These are phyloP conservation scores for Uromys caudimaculatus DNA, from an alignment of 2,797 vertebrate species.

Conservation along the genomic window DNA sequence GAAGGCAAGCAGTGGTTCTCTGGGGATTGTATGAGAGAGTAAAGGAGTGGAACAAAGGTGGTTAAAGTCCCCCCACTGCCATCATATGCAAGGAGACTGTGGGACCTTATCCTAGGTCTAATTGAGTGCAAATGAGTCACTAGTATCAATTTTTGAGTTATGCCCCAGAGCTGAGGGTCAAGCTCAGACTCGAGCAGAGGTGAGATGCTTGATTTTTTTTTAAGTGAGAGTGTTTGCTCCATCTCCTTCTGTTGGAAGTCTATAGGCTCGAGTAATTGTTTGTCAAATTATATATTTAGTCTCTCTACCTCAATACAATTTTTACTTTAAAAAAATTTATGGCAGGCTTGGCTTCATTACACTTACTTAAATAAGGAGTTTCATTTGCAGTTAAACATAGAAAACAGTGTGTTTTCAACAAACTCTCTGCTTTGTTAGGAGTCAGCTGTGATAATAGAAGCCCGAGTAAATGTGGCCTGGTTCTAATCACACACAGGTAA, in stretches of 20 bases:
- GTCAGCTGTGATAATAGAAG: background rate
- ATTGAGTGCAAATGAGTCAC: slow-evolving; percentile 87
- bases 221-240: slow-evolving; percentile 19
- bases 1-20: slow-evolving; percentile 78
- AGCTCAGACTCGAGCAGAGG: slow-evolving; percentile 76
- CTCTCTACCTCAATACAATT: slow-evolving; percentile 40
- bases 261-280: slow-evolving; percentile 74
- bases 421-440: background rate
- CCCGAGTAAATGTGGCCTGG: background rate
- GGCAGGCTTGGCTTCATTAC: slow-evolving; percentile 42
- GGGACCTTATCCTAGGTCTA: slow-evolving; percentile 85
- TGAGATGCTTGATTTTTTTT: slow-evolving; percentile 76
- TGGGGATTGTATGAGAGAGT: slow-evolving; percentile 71
- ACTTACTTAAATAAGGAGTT: slow-evolving; percentile 57
- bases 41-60: slow-evolving; percentile 74
- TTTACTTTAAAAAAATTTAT: slow-evolving; percentile 46
- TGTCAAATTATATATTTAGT: slow-evolving; percentile 70
- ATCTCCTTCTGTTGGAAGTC: slow-evolving; percentile 73
- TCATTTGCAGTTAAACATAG: background rate
- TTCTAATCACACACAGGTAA: background rate
- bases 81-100: slow-evolving; percentile 62
- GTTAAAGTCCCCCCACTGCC: slow-evolving; percentile 79
- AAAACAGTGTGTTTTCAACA: background rate
- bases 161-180: slow-evolving; percentile 84
- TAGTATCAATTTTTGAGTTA: slow-evolving; percentile 85